Evolutionary conservation across 2,797 vertebrate genomes (phyloP), one percentile per base, ranked within the genome.

Genomic region (Chanos chanos): DNA sequence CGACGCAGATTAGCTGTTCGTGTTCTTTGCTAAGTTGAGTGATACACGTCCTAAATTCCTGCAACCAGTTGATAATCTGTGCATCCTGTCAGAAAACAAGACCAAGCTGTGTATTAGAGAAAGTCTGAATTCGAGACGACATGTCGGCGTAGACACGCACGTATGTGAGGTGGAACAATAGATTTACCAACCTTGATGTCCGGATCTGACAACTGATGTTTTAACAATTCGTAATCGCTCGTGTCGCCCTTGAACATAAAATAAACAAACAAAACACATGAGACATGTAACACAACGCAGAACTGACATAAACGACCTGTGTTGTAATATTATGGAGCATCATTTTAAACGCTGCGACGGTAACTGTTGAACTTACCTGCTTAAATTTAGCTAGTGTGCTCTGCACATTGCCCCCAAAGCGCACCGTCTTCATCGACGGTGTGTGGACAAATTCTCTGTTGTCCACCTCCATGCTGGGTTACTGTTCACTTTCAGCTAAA

Each of bases 61-160:
- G 90, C 2, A 99, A 86, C 96, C 96, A 99, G 65, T 78, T 96
- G 74, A 97, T 88, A 70, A 99, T 92, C 83, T 99, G 96, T 24
- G 87, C 92, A 72, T 98, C 96, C 96, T 99, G 76, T 62, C 66
- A 0, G 2, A 41, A 34, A 52, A 0, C 1, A 31, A 40, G 9
- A 1, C 12, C 18, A 1, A 13, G 8, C 4, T 12, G 8, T 0
- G 36, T 6, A 13, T 51, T n/a, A n/a, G n/a, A n/a, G n/a, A n/a
- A n/a, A n/a, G n/a, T n/a, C n/a, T n/a, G n/a, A n/a, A n/a, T n/a
- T n/a, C n/a, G n/a, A n/a, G n/a, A n/a, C n/a, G n/a, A n/a, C n/a
- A n/a, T n/a, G n/a, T n/a, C n/a, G n/a, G n/a, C n/a, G n/a, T n/a
- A n/a, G n/a, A n/a, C n/a, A n/a, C n/a, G n/a, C n/a, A n/a, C n/a